phyloP scores from a whole-genome alignment of 2,113 vertebrate species.

The Leptobrachium ailaonicum region DNA sequence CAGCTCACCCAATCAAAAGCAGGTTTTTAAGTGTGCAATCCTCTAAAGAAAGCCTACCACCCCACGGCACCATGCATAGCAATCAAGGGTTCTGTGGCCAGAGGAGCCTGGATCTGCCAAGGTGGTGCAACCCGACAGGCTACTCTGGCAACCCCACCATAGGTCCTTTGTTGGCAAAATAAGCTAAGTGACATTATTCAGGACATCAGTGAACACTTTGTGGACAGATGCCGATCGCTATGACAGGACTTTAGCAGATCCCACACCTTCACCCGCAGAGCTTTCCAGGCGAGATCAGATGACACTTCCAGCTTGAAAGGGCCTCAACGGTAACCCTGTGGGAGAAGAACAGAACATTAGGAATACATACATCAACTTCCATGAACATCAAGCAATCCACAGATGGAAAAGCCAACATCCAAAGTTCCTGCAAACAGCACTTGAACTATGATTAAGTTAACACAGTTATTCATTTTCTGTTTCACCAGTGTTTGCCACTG shows the following conservation, averaged over 20 bases:
- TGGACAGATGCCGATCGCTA: not conserved
- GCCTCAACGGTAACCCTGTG: not conserved
- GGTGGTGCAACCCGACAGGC: not conserved
- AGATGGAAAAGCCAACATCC: too few relatives aligned
- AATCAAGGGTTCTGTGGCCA: not conserved
- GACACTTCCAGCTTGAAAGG: not conserved
- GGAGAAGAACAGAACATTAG: not conserved
- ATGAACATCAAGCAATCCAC: too few relatives aligned
- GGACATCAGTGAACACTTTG: not conserved
- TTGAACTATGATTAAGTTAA: too few relatives aligned
- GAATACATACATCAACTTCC: not conserved
- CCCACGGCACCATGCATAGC: not conserved
- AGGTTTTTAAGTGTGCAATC: not conserved
- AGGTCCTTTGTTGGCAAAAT: not conserved
- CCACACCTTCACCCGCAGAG: not conserved
- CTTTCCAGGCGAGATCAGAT: not conserved
- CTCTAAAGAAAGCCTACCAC: not conserved
- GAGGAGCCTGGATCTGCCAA: not conserved
- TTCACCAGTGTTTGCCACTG: too few relatives aligned
- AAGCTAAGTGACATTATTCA: not conserved
- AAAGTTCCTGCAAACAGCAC: too few relatives aligned
- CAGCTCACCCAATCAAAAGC: slow-evolving; percentile 14
- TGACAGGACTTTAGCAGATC: not conserved
- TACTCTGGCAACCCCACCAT: not conserved
- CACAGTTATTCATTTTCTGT: too few relatives aligned